These are phyloP conservation scores for Pristionchus entomophagus DNA, from an alignment of 2,888 invertebrate genomes.

Conservation along the genomic window DNA sequence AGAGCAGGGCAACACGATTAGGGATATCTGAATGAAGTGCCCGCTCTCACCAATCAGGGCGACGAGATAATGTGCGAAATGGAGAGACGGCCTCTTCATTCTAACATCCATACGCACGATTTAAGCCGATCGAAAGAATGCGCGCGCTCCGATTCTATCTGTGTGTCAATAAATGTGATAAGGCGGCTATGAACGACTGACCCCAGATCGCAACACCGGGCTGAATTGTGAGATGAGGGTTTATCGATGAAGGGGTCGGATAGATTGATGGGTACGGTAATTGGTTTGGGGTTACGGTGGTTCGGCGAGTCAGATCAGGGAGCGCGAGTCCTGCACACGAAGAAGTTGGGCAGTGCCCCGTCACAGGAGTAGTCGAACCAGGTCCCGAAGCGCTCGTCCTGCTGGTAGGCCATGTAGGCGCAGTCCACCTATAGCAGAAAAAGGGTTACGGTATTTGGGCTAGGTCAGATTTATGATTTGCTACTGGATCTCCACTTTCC, in stretches of 20 bases:
- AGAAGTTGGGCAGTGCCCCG: constrained; percentile 70
- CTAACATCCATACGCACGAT: too few species aligned
- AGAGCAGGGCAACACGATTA: too few species aligned
- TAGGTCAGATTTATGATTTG: neutral
- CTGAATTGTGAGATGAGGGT: neutral
- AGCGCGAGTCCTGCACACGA: constrained; percentile 69
- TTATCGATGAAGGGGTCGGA: constrained; percentile 11
- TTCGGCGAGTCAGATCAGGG: constrained; percentile 51
- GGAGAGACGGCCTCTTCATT: too few species aligned
- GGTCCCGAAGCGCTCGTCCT: constrained; percentile 69
- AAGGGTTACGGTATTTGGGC: neutral
- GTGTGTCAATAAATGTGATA: neutral
- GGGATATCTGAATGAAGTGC: too few species aligned
- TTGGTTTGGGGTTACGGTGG: neutral
- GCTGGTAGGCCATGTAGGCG: constrained; percentile 73
- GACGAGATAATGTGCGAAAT: too few species aligned
- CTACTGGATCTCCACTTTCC: too few species aligned
- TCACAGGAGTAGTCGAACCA: constrained; percentile 74
- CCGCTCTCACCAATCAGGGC: too few species aligned
- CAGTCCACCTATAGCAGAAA: constrained; percentile 66
- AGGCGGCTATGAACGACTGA: neutral
- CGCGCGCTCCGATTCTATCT: neutral
- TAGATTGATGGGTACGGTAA: neutral
- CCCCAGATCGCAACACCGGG: neutral
- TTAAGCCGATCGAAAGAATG: neutral